phyloP scores from a whole-genome alignment of 2,888 invertebrate species.

The Vandiemenella viatica region DNA sequence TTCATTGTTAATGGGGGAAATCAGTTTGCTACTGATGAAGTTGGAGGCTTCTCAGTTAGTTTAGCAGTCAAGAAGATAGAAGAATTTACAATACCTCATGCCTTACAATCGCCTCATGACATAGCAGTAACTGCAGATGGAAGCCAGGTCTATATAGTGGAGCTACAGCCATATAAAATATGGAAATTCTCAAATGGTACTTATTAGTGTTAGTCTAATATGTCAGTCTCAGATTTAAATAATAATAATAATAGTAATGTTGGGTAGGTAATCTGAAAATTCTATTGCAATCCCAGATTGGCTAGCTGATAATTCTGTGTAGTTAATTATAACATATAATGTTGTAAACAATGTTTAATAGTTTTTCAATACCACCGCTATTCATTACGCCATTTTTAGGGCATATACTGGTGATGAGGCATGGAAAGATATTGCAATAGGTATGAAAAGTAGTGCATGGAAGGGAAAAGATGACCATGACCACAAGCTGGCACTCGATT shows the following conservation, averaged over 20 bases:
- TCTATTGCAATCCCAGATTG: not conserved
- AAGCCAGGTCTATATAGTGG: slow-evolving; percentile 56
- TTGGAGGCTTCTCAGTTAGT: slow-evolving; percentile 58
- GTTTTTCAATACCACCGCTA: too few species aligned
- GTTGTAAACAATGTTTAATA: too few species aligned
- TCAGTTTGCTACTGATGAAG: slow-evolving; percentile 25
- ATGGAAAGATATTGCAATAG: too few species aligned
- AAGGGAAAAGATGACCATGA: too few species aligned
- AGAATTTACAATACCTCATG: slow-evolving; percentile 43
- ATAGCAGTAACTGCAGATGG: slow-evolving; percentile 56
- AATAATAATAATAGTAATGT: not conserved
- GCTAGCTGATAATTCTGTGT: too few species aligned
- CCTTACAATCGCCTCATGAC: slow-evolving; percentile 63
- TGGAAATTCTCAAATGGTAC: slow-evolving; percentile 35
- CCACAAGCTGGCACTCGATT: too few species aligned
- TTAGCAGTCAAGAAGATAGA: slow-evolving; percentile 39
- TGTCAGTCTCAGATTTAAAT: not conserved
- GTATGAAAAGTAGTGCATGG: too few species aligned
- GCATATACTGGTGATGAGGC: too few species aligned
- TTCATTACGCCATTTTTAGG: too few species aligned
- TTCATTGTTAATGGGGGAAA: slow-evolving; percentile 59
- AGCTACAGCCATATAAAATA: slow-evolving; percentile 50
- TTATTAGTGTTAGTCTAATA: too few species aligned
- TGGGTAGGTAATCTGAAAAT: not conserved
- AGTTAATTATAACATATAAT: too few species aligned